Conservation (phyloP, 2,113 vertebrate species). For the Jaculus jaculus region DNA sequence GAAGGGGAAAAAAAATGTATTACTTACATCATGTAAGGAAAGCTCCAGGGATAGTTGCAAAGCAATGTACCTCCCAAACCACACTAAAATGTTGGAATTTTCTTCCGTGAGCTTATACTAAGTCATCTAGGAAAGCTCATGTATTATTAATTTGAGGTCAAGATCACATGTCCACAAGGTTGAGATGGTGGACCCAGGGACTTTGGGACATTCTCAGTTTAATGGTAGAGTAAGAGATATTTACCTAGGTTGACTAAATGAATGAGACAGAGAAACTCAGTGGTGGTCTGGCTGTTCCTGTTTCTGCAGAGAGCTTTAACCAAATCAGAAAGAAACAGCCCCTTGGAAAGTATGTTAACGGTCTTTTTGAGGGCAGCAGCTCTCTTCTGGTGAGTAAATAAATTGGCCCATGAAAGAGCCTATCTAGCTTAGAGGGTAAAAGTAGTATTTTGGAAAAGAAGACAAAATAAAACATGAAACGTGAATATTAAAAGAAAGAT, state of each 20-base stretch:
- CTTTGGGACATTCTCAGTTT: neutral
- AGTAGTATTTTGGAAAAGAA: neutral
- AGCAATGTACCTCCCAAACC: neutral
- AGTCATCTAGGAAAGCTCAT: no score
- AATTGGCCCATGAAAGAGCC: neutral
- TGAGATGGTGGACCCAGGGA: neutral
- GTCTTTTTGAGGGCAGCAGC: neutral
- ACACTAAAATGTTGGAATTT: neutral
- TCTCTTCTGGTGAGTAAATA: neutral
- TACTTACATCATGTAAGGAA: neutral
- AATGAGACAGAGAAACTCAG: neutral
- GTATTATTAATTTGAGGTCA: neutral
- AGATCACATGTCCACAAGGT: neutral
- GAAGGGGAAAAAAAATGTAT: no score
- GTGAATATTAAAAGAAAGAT: neutral
- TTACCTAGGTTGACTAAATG: neutral
- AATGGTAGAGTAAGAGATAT: neutral
- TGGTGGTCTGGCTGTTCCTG: neutral
- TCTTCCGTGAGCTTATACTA: neutral
- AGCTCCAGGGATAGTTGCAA: no score
- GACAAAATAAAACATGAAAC: neutral
- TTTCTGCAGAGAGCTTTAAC: neutral
- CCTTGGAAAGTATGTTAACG: neutral
- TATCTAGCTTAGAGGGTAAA: neutral
- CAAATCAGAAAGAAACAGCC: neutral